Base-by-base conservation (phyloP, 1,140 invertebrate species). In the Sogatella furcifera region DNA sequence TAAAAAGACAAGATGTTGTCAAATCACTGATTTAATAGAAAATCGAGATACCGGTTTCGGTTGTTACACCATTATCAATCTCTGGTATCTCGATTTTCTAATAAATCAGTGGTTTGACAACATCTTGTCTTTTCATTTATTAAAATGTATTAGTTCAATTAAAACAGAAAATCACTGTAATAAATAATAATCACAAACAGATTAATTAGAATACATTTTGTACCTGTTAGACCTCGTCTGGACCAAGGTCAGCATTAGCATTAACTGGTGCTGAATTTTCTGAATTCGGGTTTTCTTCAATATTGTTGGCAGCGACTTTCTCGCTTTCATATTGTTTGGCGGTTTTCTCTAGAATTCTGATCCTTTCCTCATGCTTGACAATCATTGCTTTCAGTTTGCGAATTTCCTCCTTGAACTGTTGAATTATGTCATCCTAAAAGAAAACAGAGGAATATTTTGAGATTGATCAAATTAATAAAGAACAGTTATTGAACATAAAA, bases 281-380 rank as follows among this genome's bases (percentile, higher is more conserved):
- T n/a, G 46, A 41, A 22, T 44, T 43, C 15, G 24, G 42, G 1
- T 43, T 44, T 21, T 41, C 58, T n/a, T 57, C 57, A 5, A 31
- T 22, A 46, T 52, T 59, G 8, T 42, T 53, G 19, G 53, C 57
- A 24, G 52, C 55, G 38, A 59, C 58, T 55, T 44, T 58, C 53
- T 24, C 21, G n/a, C 28, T 28, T 57, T 55, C 41, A 11, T 54
- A 15, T 15, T 24, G 15, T 52, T 65, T 65, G 0, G 46, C 54
- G 31, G 69, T 71, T 21, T 83, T 81, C 68, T 90, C 88, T 10
- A 90, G 69, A 13, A 85, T 79, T 57, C 85, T 76, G 69, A 91
- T 90, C 62, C 93, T 81, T 65, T 92, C 92, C 74, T 97, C 94
- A 70, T 97, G 94, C 69, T 95, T 95, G 4, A 96, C 86, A 64